Base-by-base conservation (phyloP, 92 coral and sea anemone species). In the Muricea muricata region DNA sequence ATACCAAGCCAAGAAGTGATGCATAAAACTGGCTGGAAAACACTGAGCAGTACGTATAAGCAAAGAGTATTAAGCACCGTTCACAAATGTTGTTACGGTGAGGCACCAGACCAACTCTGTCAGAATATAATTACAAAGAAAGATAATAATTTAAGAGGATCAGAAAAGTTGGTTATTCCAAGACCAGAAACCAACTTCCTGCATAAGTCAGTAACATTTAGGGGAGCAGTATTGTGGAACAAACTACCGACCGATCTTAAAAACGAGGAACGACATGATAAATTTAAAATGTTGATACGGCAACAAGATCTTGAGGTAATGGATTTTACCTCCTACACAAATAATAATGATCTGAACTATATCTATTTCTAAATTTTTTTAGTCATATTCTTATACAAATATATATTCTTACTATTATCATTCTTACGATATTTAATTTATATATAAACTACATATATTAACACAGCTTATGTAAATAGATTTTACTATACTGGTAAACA, bases 151-250 rank as follows among this genome's bases (percentile, higher is more conserved):
- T 32, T 47, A 24, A 75, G 65, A 31, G 80, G 65, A 47, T 33
- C n/a, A 30, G 61, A 29, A 75, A 75, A 15, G 57, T 0, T 37
- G 54, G 55, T 42, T 39, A 71, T 71, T 15, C 78, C 57, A 71
- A 71, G 30, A 42, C 55, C 78, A 71, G 30, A 71, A 42, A 71
- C 32, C 52, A 71, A 71, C 30, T 15, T 71, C 33, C 56, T 71
- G 20, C 78, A 71, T n/a, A 71, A 30, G 52, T 71, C 78, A 71
- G 78, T 42, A 50, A 39, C 56, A 30, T 71, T 71, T 71, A 71
- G 78, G 78, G 78, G 78, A 39, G 54, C 56, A 71, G 55, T 18
- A 30, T 42, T 71, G 56, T 71, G 47, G 78, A 70, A 70, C 34
- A 70, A 70, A 15, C 39, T 39, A 18, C 78, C 78, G 20, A 45